These are phyloP conservation scores for Pogonomyrmex barbatus DNA, from an alignment of 1,140 invertebrate species.

Conservation along the genomic window DNA sequence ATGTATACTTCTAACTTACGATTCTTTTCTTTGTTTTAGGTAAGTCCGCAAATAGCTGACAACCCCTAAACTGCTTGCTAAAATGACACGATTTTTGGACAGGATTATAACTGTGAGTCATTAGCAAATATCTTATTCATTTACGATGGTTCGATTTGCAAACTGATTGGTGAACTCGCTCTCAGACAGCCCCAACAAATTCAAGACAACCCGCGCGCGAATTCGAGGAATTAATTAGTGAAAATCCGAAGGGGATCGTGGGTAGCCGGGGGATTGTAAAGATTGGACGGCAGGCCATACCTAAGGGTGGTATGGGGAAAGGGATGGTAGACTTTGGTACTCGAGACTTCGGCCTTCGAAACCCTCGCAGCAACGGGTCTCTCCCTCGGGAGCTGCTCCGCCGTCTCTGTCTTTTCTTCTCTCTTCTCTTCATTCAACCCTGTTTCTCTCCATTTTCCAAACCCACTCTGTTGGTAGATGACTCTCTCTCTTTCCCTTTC, in stretches of 20 bases:
- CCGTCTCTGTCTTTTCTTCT: conserved; percentile 13
- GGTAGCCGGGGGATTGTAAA: conserved; percentile 64
- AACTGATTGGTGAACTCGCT: conserved; percentile 59
- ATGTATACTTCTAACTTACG: not conserved
- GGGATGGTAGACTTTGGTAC: conserved; percentile 76
- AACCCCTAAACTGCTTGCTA: not conserved
- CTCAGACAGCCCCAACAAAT: conserved; percentile 66
- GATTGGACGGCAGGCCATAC: conserved; percentile 68
- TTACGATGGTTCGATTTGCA: conserved; percentile 62
- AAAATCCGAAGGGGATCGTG: conserved; percentile 75
- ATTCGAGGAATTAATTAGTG: conserved; percentile 82
- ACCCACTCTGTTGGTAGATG: conserved; percentile 49
- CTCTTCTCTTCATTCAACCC: conserved; percentile 57
- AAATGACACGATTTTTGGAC: not conserved
- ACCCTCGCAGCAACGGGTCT: conserved; percentile 76
- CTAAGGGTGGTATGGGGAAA: conserved; percentile 64
- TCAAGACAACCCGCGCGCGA: conserved; percentile 69
- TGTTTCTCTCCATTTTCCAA: conserved; percentile 63
- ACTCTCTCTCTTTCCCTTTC: conserved; percentile 27
- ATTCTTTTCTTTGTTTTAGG: conserved; percentile 75
- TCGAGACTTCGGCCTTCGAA: conserved; percentile 79
- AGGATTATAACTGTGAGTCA: conserved; percentile 53
- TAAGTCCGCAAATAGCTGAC: conserved; percentile 66
- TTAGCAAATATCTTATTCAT: conserved; percentile 60
- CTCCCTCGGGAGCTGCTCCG: conserved; percentile 66